phyloP scores from a whole-genome alignment of 2,797 vertebrate genomes.

The Manis crassicaudata region DNA sequence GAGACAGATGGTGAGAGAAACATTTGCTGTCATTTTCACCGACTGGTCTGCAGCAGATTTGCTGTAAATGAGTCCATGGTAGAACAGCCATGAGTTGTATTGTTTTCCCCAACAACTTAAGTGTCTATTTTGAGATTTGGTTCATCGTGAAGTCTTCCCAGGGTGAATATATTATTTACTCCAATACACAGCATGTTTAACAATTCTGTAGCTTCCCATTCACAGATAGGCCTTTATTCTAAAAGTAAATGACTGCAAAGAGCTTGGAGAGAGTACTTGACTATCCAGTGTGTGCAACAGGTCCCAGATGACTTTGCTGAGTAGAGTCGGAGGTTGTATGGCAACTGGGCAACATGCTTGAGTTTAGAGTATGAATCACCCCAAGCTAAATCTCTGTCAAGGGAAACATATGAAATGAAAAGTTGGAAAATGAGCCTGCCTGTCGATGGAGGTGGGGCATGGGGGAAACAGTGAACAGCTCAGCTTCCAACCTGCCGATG shows the following conservation, averaged over 20 bases:
- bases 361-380: background rate
- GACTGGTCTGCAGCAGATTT: background rate
- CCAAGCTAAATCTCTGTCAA: background rate
- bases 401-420: background rate
- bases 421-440: background rate
- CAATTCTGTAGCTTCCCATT: background rate
- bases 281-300: background rate
- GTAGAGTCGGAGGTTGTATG: background rate
- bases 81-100: background rate
- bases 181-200: background rate
- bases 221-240: background rate
- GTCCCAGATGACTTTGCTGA: background rate
- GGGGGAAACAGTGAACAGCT: background rate
- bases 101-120: background rate
- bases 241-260: background rate
- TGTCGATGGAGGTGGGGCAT: background rate
- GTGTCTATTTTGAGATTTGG: slow-evolving; percentile 13
- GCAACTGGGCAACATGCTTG: background rate
- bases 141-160: background rate
- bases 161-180: background rate
- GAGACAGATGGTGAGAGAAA: slow-evolving; percentile 17
- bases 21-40: background rate
- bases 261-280: background rate
- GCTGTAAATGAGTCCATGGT: background rate
- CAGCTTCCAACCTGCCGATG: background rate